Percentiles rank a stretch among this genome's conserved stretches.
Conservation (phyloP, 2,888 invertebrate genomes). For the Drosophila vallismaia region DNA sequence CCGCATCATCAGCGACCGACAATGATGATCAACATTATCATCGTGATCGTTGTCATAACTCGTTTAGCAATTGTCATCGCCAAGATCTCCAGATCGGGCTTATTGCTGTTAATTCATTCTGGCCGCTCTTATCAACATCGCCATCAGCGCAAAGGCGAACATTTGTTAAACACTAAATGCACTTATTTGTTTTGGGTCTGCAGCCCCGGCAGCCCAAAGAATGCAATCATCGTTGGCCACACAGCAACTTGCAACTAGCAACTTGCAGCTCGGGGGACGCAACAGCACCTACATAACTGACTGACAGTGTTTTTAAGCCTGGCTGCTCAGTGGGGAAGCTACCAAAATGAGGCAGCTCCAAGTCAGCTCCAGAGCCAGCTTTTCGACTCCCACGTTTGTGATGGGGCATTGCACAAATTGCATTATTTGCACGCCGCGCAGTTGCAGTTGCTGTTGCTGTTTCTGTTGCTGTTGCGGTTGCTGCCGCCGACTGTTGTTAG, state of each 20-base stretch:
- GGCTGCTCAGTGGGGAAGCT: constrained; percentile 74
- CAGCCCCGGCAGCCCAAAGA: constrained; percentile 46
- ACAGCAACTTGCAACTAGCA: constrained; percentile 42
- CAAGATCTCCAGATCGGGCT: constrained; percentile 41
- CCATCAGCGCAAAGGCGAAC: constrained; percentile 73
- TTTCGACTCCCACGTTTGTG: constrained; percentile 75
- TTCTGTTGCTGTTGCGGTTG: constrained; percentile 37
- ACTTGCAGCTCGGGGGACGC: not conserved
- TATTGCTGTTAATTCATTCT: constrained; percentile 67
- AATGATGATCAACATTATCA: constrained; percentile 28
- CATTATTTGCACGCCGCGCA: constrained; percentile 77
- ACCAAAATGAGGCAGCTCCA: constrained; percentile 70
- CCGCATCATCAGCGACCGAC: constrained; percentile 15
- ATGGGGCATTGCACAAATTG: constrained; percentile 78
- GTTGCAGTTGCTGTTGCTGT: constrained; percentile 43
- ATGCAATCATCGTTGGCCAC: constrained; percentile 66
- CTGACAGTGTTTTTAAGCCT: constrained; percentile 67
- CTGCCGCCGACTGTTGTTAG: constrained; percentile 62
- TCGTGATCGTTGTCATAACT: constrained; percentile 49
- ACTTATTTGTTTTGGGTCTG: constrained; percentile 75
- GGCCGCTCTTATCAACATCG: constrained; percentile 72
- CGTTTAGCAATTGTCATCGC: constrained; percentile 37
- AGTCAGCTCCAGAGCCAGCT: constrained; percentile 24
- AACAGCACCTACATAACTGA: constrained; percentile 44
- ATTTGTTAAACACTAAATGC: constrained; percentile 81